These are phyloP conservation scores for Climacteris rufus DNA, from an alignment of 2,113 vertebrate species.

Conservation along the genomic window DNA sequence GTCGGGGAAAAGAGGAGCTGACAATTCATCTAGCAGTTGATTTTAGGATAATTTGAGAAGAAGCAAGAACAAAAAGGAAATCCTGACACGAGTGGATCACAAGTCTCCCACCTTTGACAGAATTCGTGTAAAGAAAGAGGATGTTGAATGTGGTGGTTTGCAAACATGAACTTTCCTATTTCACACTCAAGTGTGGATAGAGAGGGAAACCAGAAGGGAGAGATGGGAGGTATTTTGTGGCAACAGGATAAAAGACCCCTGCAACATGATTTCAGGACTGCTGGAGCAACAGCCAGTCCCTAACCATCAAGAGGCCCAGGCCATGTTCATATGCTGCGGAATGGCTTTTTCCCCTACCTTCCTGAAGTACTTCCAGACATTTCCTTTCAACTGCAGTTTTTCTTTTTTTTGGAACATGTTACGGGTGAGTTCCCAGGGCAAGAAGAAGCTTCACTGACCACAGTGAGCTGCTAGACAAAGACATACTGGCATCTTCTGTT, in stretches of 20 bases:
- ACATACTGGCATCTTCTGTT: neutral
- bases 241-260: neutral
- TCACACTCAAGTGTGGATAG: neutral
- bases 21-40: neutral
- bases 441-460: conserved; percentile 13
- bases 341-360: neutral
- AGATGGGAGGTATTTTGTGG: neutral
- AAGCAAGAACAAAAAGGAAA: neutral
- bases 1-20: neutral
- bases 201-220: neutral
- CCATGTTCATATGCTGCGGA: neutral
- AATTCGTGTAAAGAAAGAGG: neutral
- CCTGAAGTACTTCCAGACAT: neutral
- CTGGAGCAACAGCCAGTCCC: neutral
- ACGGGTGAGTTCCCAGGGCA: neutral
- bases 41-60: neutral
- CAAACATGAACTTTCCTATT: neutral
- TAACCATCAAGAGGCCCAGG: neutral
- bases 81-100: neutral
- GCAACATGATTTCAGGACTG: neutral
- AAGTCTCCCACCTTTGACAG: neutral
- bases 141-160: neutral
- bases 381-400: neutral
- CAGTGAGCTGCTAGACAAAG: conserved; percentile 9
- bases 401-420: neutral